phyloP scores from a whole-genome alignment of 2,888 invertebrate genomes.

The Megamerina dolium region DNA sequence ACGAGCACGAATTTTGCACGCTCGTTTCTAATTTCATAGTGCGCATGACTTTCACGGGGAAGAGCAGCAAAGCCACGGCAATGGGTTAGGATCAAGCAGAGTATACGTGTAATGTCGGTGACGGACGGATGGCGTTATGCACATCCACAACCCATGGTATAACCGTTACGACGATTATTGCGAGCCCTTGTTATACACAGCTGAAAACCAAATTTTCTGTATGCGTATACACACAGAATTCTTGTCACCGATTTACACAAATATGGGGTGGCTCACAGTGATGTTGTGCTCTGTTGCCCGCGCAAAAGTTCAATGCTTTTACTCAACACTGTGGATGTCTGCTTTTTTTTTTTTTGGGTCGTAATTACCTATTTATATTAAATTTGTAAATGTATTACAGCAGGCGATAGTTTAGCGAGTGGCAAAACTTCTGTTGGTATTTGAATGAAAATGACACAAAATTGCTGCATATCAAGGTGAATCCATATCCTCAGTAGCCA shows the following conservation, averaged over 20 bases:
- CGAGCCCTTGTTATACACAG: constrained; percentile 27
- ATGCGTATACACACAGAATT: constrained; percentile 3
- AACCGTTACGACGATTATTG: constrained; percentile 22
- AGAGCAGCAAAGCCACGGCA: constrained; percentile 17
- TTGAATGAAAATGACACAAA: neutral
- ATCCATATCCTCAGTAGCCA: no score
- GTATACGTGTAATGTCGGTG: neutral
- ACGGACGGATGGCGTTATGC: neutral
- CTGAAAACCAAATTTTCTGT: constrained; percentile 5
- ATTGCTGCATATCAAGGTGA: neutral
- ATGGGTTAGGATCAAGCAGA: constrained; percentile 13
- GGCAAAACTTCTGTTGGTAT: no score
- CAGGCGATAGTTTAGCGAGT: no score
- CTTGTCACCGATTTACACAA: neutral
- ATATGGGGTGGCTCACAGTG: neutral
- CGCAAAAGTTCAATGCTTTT: no score
- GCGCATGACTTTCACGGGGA: constrained; percentile 26
- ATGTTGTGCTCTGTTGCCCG: neutral
- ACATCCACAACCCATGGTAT: constrained; percentile 6
- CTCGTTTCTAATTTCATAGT: constrained; percentile 15
- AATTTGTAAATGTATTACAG: no score
- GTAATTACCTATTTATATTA: no score
- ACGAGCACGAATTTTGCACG: constrained; percentile 22
- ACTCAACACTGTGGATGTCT: no score
- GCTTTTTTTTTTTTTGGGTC: no score